A percentile compares a stretch with the other conserved stretches of the same genome.
These are phyloP conservation scores for Grantiella picta DNA, from an alignment of 2,113 vertebrate genomes.

Conservation along the genomic window DNA sequence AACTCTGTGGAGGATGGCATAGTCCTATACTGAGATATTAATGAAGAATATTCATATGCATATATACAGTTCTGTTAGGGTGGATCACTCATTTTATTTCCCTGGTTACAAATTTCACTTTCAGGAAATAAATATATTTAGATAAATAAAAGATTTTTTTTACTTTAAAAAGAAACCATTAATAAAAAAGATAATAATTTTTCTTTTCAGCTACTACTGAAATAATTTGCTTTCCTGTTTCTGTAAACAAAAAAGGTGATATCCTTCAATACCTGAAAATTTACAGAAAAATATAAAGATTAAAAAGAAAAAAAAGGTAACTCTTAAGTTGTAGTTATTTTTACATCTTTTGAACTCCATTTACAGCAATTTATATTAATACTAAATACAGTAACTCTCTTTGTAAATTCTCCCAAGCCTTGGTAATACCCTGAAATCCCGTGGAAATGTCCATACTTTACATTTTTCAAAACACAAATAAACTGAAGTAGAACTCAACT, in stretches of 20 bases:
- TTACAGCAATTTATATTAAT: background rate
- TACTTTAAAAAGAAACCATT: background rate
- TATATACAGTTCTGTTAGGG: background rate
- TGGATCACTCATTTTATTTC: background rate
- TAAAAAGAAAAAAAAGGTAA: rapidly evolving
- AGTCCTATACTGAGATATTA: background rate
- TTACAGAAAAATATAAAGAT: background rate
- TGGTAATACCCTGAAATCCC: background rate
- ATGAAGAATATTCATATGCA: background rate
- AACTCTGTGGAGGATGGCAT: background rate
- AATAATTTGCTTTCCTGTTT: background rate
- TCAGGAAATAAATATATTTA: background rate
- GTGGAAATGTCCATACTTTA: background rate
- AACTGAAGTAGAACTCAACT: background rate
- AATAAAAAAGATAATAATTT: background rate
- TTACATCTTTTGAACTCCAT: background rate
- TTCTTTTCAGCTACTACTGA: background rate
- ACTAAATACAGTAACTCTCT: background rate
- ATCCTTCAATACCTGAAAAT: background rate
- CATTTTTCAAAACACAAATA: background rate
- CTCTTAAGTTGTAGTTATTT: background rate
- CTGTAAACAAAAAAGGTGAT: background rate
- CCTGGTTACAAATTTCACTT: background rate
- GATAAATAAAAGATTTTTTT: background rate
- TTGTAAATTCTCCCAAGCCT: background rate